Evolutionary conservation across 2,888 invertebrate species (phyloP), one percentile per base, ranked within the genome.

Genomic region (Limnephilus lunatus): DNA sequence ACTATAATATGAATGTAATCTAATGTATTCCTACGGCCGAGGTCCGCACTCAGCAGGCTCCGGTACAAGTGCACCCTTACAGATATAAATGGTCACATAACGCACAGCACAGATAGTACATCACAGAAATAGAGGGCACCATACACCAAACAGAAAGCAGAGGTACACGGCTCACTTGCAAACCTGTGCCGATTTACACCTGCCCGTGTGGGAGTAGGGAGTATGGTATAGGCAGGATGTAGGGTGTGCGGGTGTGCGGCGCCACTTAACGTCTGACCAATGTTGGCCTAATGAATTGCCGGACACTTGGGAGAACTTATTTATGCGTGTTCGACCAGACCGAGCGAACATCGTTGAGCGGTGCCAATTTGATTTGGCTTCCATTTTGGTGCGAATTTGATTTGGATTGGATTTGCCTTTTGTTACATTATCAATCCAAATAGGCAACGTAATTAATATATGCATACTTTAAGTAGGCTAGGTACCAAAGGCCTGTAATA

Each of bases 261-360:
- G n/a, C 86, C 86, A 86, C 86, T 86, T 86, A 68, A 32, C 88
- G 35, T 68, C 68, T 68, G 89, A 44, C 81, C 81, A 19, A 81
- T 80, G 89, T 81, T 81, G 80, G 81, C 89, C 68, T 89, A 89
- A 89, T 89, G 89, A 89, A 81, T 89, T 68, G 80, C 39, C 44
- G 89, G 89, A 89, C 89, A 81, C 89, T 81, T 39, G 89, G 81
- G 44, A 81, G 35, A 35, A 89, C 89, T 89, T 89, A 89, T 81
- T 89, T 82, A 89, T 81, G 89, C 89, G 89, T 89, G 89, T 89
- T 39, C 89, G 30, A 30, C 89, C 81, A 44, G 80, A 35, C 32
- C 80, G 48, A 83, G 32, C 83, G 25, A 35, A 19, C 83, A 32
- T 83, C 83, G 9, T 68, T 68, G 25, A 68, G n/a, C 25, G 68